Base-by-base conservation (phyloP, 2,113 vertebrate species). In the Gallinago undulata region DNA sequence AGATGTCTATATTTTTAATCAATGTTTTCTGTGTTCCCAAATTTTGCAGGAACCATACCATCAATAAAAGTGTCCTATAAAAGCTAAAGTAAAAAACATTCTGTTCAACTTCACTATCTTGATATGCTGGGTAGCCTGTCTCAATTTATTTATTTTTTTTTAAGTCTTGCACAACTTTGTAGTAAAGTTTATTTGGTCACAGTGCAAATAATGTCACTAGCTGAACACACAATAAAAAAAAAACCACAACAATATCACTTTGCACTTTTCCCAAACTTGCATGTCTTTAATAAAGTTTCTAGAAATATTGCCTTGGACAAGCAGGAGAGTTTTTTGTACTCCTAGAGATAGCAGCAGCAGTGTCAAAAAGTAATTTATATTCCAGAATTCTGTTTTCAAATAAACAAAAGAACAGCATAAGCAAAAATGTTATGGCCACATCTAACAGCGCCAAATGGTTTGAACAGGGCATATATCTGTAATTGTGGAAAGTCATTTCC, bases 81-180 rank as follows among this genome's bases (percentile, higher is more conserved):
- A 84, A 56, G 25, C 13, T 53, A 1, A 80, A 66, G 17, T 24
- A 68, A 88, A 60, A n/a, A 7, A 72, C 8, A 6, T 25, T 76
- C 37, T 59, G 4, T 62, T 84, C 11, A 53, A 47, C 17, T 85
- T 84, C n/a, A 16, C 27, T 50, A 28, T 39, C 39, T 39, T 39
- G 4, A 6, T 28, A 22, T 19, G 5, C 5, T n/a, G 28, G 5
- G 11, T 8, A 74, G 17, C 10, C 10, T 14, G 1, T 7, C 19
- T 28, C 18, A 7, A 12, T 12, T 22, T 16, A 30, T 25, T 0
- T 45, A 43, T 47, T 39, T 66, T 24, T 64, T 69, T 72, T 56
- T 16, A 6, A n/a, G 27, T 27, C 7, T 68, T 59, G 7, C 4
- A 28, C 25, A 68, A 30, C 19, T 81, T 43, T 19, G 37, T 3